Evolutionary conservation across 2,888 invertebrate species (phyloP), one percentile per base, ranked within the genome.

Genomic region (Dynastes grantii): DNA sequence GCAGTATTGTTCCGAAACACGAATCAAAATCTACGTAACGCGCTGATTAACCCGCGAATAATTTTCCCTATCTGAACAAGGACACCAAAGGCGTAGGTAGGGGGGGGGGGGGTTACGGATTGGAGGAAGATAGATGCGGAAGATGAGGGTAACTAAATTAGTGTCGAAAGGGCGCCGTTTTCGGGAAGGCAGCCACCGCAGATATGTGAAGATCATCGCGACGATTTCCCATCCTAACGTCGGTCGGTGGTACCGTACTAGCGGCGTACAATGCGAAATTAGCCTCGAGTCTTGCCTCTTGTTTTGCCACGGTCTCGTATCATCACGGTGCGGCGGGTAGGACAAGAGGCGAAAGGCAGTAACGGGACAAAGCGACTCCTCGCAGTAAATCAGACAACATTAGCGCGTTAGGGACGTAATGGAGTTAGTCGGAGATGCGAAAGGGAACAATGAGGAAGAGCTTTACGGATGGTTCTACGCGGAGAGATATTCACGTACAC

Each of bases 1-100:
- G 45, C 6, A 49, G 49, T 3, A 68, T 68, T 27, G 67, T 68
- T 68, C 68, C 49, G 68, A 11, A 45, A 45, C 45, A 45, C 45
- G 37, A 37, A n/a, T 49, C 27, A 51, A 58, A 22, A 53, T 51
- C n/a, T 37, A 73, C 73, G n/a, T 40, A 76, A 29, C 49, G 29
- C 76, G n/a, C 55, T 13, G 76, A 76, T 76, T 76, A 76, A 76
- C 63, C 45, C 27, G 40, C 55, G 61, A 76, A 63, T 63, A 58
- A 68, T 73, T 76, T 29, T 63, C 53, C 73, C 27, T n/a, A 22
- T 27, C 27, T 27, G 0, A 22, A 8, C 63, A 4, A 27, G 27
- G 9, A 32, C 32, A 29, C 32, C 55, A 13, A 13, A 4, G 40
- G 61, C n/a, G n/a, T 29, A 51, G 27, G 8, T 58, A 58, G 9